Conservation (phyloP, 35 echinoderm and acorn worm genomes). For the Diadema setosum region DNA sequence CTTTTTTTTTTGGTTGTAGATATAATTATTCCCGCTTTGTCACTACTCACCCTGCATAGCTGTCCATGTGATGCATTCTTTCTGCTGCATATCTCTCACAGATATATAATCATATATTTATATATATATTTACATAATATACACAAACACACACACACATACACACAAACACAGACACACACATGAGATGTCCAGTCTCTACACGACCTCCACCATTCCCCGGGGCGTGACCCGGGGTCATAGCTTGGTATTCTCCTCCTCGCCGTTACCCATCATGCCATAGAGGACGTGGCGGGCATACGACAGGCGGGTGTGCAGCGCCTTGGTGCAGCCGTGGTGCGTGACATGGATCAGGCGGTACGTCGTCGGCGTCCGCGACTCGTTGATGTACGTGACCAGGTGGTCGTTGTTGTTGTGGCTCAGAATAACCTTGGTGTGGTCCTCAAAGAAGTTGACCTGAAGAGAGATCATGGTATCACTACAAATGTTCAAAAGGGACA, state of each 20-base stretch:
- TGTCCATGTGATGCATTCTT: too few relatives aligned
- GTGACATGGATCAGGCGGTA: conserved; percentile 84
- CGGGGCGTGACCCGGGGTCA: conserved; percentile 7
- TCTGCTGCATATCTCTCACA: too few relatives aligned
- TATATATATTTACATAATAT: too few relatives aligned
- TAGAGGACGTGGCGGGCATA: conserved; percentile 53
- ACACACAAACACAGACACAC: neutral
- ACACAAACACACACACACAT: neutral
- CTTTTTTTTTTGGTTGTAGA: too few relatives aligned
- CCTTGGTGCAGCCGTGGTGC: conserved; percentile 80
- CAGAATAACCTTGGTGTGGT: conserved; percentile 92
- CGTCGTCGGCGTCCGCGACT: conserved; percentile 64
- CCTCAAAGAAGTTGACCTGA: conserved; percentile 96
- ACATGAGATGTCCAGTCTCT: too few relatives aligned
- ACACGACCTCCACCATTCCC: too few relatives aligned
- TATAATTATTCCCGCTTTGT: too few relatives aligned
- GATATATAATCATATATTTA: too few relatives aligned
- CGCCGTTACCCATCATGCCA: conserved; percentile 22
- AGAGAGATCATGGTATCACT: too few relatives aligned
- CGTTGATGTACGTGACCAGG: conserved; percentile 90
- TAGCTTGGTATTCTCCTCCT: conserved; percentile 36
- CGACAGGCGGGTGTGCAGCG: conserved; percentile 53
- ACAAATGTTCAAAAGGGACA: neutral
- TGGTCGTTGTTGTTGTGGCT: conserved; percentile 95
- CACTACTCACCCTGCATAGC: too few relatives aligned